A percentile compares a stretch with the other conserved stretches of the same genome.
These are phyloP conservation scores for Ametastegia equiseti DNA, from an alignment of 2,888 invertebrate species.

Conservation along the genomic window DNA sequence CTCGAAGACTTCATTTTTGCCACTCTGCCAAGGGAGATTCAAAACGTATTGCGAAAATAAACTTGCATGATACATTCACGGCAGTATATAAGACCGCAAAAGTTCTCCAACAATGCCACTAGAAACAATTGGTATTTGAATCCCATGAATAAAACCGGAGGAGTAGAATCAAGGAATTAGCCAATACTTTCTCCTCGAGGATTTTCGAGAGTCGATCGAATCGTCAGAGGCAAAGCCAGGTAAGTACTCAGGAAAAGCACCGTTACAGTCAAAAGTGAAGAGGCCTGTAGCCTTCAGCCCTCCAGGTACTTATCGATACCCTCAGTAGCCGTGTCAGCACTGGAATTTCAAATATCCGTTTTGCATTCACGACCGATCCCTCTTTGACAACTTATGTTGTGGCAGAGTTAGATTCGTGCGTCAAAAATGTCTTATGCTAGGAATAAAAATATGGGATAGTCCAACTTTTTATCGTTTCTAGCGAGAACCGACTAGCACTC, in stretches of 20 bases:
- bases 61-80: no score
- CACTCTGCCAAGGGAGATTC: no score
- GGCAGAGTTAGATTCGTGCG: slow-evolving; percentile 26
- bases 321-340: slow-evolving; percentile 53
- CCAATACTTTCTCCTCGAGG: not conserved
- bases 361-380: slow-evolving; percentile 64
- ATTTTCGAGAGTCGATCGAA: not conserved
- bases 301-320: slow-evolving; percentile 31
- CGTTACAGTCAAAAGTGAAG: slow-evolving; percentile 29
- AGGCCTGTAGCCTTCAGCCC: slow-evolving; percentile 19
- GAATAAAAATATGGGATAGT: no score
- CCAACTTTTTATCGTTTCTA: no score
- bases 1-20: no score
- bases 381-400: slow-evolving; percentile 52
- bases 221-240: not conserved
- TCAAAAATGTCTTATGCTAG: not conserved
- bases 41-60: no score
- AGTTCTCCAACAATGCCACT: no score
- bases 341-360: slow-evolving; percentile 70
- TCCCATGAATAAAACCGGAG: not conserved
- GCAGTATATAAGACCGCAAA: no score
- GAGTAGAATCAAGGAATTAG: not conserved
- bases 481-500: no score
- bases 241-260: not conserved
- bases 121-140: no score